phyloP scores from a whole-genome alignment of 2,113 vertebrate species.

The Monopterus albus region DNA sequence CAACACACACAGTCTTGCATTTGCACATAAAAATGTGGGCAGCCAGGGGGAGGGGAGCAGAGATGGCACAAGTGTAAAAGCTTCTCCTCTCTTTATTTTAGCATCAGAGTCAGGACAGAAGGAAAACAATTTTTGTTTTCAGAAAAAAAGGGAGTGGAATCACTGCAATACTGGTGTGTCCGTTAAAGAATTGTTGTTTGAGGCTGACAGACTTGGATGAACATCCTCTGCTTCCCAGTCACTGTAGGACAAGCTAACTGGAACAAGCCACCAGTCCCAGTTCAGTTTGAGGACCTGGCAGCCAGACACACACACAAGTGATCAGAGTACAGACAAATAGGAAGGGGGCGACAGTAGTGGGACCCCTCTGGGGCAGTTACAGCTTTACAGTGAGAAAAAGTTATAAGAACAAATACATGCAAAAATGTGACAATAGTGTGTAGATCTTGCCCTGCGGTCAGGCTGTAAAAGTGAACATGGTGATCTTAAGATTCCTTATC shows the following conservation, averaged over 20 bases:
- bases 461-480: neutral
- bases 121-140: too few species aligned
- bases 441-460: too few species aligned
- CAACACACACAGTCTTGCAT: slow-evolving; percentile 12
- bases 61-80: slow-evolving; percentile 7
- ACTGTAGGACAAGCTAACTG: slow-evolving; percentile 13
- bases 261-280: slow-evolving; percentile 6
- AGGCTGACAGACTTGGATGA: slow-evolving; percentile 3
- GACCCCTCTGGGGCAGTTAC: slow-evolving; percentile 6
- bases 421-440: too few species aligned
- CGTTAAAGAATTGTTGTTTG: neutral
- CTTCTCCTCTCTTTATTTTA: neutral
- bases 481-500: neutral
- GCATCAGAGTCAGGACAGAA: neutral
- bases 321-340: slow-evolving; percentile 14
- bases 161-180: neutral
- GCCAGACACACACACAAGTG: slow-evolving; percentile 14
- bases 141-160: too few species aligned
- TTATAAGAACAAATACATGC: too few species aligned
- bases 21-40: slow-evolving; percentile 38
- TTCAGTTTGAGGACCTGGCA: slow-evolving; percentile 27
- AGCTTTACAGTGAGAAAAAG: neutral
- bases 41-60: neutral
- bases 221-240: slow-evolving; percentile 22
- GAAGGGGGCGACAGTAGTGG: slow-evolving; percentile 12